Base-by-base conservation (phyloP, 2,113 vertebrate species). In the Regulus satrapa region DNA sequence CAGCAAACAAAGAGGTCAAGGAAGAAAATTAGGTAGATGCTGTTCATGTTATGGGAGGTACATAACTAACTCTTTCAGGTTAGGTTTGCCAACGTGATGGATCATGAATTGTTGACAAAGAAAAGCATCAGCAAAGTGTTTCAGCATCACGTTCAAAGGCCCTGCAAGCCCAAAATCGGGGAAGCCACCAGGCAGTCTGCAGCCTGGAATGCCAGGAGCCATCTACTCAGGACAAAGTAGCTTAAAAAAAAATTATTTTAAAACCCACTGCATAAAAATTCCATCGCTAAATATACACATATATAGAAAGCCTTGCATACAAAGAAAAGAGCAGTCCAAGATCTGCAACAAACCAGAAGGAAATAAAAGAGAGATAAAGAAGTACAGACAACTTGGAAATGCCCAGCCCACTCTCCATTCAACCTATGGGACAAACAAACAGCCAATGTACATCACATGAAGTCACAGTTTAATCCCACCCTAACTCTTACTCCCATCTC, bases 341-440 rank as follows among this genome's bases (percentile, higher is more conserved):
- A 29, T 34, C 19, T 49, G 51, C 69, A 77, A 46, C 9, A 21
- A 69, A 32, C 32, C 7, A 9, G 13, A 46, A 64, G 12, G 28
- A 84, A 43, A 81, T 3, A 6, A 21, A 61, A 67, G n/a, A 36
- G 12, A 24, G 66, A 45, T 32, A 25, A 38, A 55, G 25, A 25
- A 12, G 7, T 10, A 36, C 6, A 58, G 10, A 23, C 24, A 43
- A 36, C 8, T 55, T 4, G 2, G 28, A 43, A 67, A 38, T n/a
- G 38, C 54, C 62, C 40, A 29, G 28, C 10, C 29, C 31, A 21
- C 45, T 48, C 46, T 46, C 48, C 15, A 2, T 15, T 6, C 32
- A 7, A 19, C 0, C 0, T 3, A 12, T 0, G 4, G n/a, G 52
- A 52, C 32, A 54, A 61, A 28, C 2, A 55, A 69, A 64, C 0